Evolutionary conservation across 2,888 invertebrate species (phyloP).

Genomic region (Agrenia bidenticulata): DNA sequence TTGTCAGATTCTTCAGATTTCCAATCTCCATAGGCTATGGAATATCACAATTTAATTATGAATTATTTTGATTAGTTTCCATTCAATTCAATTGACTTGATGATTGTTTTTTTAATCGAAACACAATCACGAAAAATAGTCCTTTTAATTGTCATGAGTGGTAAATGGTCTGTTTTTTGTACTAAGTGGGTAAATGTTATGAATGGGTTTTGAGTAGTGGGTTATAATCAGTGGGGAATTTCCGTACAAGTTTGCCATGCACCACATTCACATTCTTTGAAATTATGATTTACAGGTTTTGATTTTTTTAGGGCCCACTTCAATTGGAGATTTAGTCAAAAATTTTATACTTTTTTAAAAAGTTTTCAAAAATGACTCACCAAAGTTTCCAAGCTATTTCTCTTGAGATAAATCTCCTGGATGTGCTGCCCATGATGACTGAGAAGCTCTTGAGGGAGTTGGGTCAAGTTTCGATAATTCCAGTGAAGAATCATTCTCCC

Average conservation of each 20-base stretch:
- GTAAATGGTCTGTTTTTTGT: too few species aligned
- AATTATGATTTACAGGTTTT: too few species aligned
- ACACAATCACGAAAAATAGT: too few species aligned
- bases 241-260: too few species aligned
- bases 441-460: slow-evolving; percentile 55
- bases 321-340: not conserved
- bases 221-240: too few species aligned
- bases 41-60: slow-evolving; percentile 13
- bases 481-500: slow-evolving; percentile 57
- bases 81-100: too few species aligned
- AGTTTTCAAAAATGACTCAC: slow-evolving; percentile 31
- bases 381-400: slow-evolving; percentile 55
- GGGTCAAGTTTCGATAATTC: slow-evolving; percentile 56
- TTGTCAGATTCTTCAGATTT: slow-evolving; percentile 48
- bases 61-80: not conserved
- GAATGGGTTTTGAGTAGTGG: too few species aligned
- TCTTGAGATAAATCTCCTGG: slow-evolving; percentile 57
- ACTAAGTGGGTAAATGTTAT: too few species aligned
- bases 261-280: too few species aligned
- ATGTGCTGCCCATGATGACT: slow-evolving; percentile 54
- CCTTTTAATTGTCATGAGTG: too few species aligned
- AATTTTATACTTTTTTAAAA: slow-evolving; percentile 3
- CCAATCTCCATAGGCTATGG: slow-evolving; percentile 48
- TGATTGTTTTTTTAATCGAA: too few species aligned
- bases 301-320: too few species aligned